Evolutionary conservation across 2,113 vertebrate genomes (phyloP).

Genomic region (Petrocephalus zakoni): DNA sequence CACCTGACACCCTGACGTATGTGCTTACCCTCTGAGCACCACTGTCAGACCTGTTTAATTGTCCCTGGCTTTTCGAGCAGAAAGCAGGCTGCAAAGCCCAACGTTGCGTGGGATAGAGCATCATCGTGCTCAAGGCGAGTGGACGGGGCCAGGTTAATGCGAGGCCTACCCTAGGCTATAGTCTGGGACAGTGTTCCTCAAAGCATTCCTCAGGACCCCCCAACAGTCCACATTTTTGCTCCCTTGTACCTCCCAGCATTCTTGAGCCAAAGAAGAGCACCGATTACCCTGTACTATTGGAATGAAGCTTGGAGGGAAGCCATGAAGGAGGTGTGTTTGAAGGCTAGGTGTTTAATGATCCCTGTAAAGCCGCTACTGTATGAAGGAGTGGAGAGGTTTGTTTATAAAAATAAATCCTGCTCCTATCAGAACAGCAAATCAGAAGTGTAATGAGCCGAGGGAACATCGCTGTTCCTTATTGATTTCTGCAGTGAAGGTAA

Average conservation of each 20-base stretch:
- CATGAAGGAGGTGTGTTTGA: not conserved
- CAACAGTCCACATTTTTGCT: not conserved
- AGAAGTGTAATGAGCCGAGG: not conserved
- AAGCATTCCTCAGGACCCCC: not conserved
- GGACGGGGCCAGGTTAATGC: no score
- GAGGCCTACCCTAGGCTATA: not conserved
- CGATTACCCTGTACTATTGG: not conserved
- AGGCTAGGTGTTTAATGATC: not conserved
- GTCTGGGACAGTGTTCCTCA: not conserved
- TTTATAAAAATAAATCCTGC: conserved; percentile 3
- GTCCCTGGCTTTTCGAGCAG: no score
- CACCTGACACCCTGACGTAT: no score
- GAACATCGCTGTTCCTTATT: not conserved
- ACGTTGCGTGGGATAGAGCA: no score
- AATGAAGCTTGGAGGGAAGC: not conserved
- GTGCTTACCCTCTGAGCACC: no score
- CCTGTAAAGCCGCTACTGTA: not conserved
- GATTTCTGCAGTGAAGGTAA: conserved; percentile 13
- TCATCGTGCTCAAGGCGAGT: no score
- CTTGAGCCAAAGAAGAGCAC: not conserved
- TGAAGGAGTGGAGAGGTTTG: not conserved
- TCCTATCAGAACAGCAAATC: not conserved
- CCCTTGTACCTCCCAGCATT: not conserved
- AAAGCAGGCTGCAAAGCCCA: no score
- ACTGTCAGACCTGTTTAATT: no score